phyloP scores from a whole-genome alignment of 2,888 invertebrate species.

The Troides oblongomaculatus region DNA sequence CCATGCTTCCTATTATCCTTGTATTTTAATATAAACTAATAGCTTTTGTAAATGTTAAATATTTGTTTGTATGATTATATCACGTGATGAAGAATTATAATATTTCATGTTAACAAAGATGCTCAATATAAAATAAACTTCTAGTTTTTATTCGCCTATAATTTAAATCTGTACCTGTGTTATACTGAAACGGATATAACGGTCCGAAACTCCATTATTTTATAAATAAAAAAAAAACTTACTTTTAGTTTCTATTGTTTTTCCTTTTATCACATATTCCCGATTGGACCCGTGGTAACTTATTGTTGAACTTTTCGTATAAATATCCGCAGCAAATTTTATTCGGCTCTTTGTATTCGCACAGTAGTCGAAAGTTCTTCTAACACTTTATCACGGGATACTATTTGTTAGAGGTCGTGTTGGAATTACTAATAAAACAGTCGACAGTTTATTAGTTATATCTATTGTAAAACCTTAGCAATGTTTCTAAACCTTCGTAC shows the following conservation, averaged over 20 bases:
- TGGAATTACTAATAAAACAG: conserved; percentile 9
- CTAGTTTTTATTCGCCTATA: no score
- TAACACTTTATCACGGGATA: conserved; percentile 19
- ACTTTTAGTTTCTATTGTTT: conserved; percentile 3
- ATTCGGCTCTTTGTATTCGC: conserved; percentile 22
- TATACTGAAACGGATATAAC: no score
- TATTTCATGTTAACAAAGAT: no score
- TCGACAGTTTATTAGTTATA: neutral
- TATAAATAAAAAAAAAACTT: neutral
- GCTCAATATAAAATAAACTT: no score
- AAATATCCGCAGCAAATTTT: conserved; percentile 24
- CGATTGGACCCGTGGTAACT: conserved; percentile 13
- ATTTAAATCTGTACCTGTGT: no score
- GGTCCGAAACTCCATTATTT: no score
- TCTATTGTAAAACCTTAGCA: neutral
- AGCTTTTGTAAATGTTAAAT: no score
- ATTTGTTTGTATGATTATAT: no score
- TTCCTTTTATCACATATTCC: conserved; percentile 18
- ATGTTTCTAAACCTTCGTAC: no score
- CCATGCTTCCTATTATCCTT: no score
- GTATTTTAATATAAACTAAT: no score
- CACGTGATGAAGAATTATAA: no score
- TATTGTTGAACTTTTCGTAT: conserved; percentile 23
- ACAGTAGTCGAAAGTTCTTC: conserved; percentile 13
- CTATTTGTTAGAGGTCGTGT: conserved; percentile 11